These are phyloP conservation scores for Guaruba guarouba DNA, from an alignment of 2,113 vertebrate genomes.

Conservation along the genomic window DNA sequence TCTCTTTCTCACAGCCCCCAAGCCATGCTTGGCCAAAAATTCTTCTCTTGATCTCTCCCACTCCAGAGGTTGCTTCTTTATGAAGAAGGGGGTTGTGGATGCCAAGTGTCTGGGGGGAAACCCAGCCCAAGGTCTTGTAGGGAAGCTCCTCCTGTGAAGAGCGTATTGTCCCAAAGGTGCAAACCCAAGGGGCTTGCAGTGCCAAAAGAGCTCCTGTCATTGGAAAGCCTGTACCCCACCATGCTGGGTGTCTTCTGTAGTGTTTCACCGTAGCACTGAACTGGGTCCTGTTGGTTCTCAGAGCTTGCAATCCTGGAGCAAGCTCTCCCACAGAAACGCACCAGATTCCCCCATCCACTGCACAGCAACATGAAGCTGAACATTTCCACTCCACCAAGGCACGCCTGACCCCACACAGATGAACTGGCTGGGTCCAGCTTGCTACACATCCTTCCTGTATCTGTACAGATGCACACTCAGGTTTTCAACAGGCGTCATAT, in stretches of 20 bases:
- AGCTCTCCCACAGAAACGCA: neutral
- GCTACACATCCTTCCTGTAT: neutral
- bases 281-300: neutral
- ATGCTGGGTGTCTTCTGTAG: neutral
- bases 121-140: neutral
- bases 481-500: neutral
- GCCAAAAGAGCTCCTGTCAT: neutral
- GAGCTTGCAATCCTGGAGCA: neutral
- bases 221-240: neutral
- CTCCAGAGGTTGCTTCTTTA: neutral
- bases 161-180: neutral
- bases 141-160: neutral
- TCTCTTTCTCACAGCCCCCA: neutral
- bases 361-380: neutral
- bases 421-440: neutral
- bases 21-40: neutral
- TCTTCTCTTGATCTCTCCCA: neutral
- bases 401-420: neutral
- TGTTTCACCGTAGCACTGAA: neutral
- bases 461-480: neutral
- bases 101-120: neutral
- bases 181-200: neutral
- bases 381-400: neutral
- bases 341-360: neutral
- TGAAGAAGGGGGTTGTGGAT: neutral